Evolutionary conservation across 2,113 vertebrate genomes (phyloP).

Genomic region (Suncus etruscus): DNA sequence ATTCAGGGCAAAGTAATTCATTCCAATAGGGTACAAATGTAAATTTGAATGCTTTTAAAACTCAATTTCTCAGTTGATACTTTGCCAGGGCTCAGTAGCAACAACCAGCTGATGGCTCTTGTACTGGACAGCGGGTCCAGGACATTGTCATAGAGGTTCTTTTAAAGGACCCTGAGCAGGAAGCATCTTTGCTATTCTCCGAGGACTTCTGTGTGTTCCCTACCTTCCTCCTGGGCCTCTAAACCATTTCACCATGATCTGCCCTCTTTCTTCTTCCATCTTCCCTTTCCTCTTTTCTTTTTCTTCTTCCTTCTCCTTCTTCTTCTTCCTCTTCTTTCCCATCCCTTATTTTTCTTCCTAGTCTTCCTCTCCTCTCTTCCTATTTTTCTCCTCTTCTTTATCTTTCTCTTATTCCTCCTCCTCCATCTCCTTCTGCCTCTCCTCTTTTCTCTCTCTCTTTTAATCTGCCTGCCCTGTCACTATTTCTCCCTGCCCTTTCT

Average conservation of each 20-base stretch:
- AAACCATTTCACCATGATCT: no score
- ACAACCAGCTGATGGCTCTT: background rate
- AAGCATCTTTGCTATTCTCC: background rate
- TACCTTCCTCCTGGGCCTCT: background rate
- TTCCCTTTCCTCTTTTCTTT: background rate
- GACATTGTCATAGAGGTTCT: background rate
- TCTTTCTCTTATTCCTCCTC: background rate
- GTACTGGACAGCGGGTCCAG: background rate
- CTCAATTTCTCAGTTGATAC: background rate
- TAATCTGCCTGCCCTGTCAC: background rate
- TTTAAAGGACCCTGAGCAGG: background rate
- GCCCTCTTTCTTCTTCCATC: fast-evolving
- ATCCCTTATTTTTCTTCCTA: background rate
- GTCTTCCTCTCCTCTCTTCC: background rate
- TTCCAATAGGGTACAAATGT: background rate
- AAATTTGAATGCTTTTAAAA: background rate
- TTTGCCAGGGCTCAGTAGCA: background rate
- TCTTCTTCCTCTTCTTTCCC: background rate
- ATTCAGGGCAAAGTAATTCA: background rate
- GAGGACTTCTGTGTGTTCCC: no score
- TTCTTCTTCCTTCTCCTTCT: background rate
- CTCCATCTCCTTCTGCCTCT: background rate
- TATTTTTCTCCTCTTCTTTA: background rate
- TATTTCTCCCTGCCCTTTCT: no score
- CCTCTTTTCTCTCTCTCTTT: background rate